A percentile compares a stretch with the other conserved stretches of the same genome.
These are phyloP conservation scores for Diadophis punctatus DNA, from an alignment of 2,113 vertebrate species.

Conservation along the genomic window DNA sequence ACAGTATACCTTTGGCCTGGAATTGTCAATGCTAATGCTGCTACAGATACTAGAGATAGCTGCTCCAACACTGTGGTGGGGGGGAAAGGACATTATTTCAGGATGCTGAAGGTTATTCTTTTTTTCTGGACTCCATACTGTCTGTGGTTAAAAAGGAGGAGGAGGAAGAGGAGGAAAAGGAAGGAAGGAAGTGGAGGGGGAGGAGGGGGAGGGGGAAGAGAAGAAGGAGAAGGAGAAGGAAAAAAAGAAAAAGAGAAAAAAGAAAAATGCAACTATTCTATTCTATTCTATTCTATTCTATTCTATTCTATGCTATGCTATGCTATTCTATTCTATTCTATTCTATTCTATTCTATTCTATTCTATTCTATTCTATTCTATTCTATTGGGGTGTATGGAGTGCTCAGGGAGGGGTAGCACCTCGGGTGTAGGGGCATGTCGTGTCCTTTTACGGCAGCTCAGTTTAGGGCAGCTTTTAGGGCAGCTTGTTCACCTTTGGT, in stretches of 20 bases:
- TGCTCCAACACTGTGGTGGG: background rate
- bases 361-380: too few species aligned
- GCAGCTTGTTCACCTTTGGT: too few species aligned
- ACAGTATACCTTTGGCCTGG: background rate
- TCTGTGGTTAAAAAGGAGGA: background rate
- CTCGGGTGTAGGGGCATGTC: too few species aligned
- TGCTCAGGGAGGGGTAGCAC: too few species aligned
- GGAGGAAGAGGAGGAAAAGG: background rate
- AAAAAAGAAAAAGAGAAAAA: background rate
- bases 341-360: too few species aligned
- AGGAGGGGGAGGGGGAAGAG: accelerated
- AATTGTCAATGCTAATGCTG: background rate
- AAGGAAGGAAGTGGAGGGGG: too few species aligned
- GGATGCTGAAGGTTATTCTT: background rate
- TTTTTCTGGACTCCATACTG: background rate
- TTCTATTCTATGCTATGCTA: too few species aligned
- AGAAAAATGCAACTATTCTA: background rate
- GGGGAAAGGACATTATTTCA: background rate
- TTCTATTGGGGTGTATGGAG: too few species aligned
- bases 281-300: too few species aligned
- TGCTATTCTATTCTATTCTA: too few species aligned
- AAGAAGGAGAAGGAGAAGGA: background rate
- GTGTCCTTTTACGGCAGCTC: too few species aligned
- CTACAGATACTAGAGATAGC: slow-evolving; percentile 28
- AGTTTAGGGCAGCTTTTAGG: too few species aligned